Conservation (phyloP, 2,797 vertebrate species). For the Nyctibius grandis region DNA sequence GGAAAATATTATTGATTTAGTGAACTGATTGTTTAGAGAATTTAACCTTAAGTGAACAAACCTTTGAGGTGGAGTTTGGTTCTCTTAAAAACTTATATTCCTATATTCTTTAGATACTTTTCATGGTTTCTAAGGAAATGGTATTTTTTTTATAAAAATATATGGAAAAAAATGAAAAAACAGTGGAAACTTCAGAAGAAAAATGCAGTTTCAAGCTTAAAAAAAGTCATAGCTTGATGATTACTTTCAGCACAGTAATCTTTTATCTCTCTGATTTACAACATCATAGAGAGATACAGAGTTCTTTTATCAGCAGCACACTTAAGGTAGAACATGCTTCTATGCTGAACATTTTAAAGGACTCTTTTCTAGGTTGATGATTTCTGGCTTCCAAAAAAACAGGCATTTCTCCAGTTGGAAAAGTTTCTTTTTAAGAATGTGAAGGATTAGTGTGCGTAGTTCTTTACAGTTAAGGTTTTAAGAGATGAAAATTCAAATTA, state of each 20-base stretch:
- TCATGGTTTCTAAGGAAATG: background rate
- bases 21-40: background rate
- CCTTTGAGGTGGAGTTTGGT: background rate
- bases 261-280: constrained; percentile 12
- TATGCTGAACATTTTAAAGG: background rate
- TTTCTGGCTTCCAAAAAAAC: background rate
- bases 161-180: background rate
- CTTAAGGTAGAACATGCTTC: background rate
- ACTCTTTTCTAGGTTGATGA: background rate
- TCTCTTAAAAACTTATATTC: background rate
- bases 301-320: background rate
- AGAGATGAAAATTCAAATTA: background rate
- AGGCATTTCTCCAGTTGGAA: background rate
- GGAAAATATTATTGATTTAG: background rate
- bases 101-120: background rate
- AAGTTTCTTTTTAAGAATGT: background rate
- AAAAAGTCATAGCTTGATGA: constrained; percentile 13
- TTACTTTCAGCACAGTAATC: background rate
- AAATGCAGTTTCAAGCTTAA: background rate
- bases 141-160: background rate
- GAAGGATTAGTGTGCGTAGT: background rate
- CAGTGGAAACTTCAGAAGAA: background rate
- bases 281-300: background rate
- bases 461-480: background rate
- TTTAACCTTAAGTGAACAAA: background rate